Base-by-base conservation (phyloP, 1,140 invertebrate genomes). In the Doryteuthis pealeii region DNA sequence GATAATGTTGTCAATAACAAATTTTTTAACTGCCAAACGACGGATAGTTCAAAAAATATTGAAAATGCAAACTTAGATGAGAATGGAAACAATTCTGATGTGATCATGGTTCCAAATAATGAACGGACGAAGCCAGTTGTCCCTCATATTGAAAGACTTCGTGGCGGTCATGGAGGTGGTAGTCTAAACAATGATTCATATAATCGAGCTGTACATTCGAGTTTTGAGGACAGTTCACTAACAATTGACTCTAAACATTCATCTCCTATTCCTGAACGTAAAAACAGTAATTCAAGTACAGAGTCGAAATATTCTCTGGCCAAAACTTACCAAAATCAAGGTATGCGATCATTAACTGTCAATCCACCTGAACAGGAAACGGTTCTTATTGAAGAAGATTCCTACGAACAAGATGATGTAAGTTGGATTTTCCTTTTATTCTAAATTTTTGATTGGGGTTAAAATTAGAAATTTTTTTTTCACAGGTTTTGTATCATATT, bases 141-240 rank as follows among this genome's bases (percentile, higher is more conserved):
- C 2, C 54, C 54, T n/a, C 54, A 62, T 18, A 32, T 68, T 68
- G 66, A 68, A 68, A 31, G 32, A 14, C 28, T 68, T 14, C 66
- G 28, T 8, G 31, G 66, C 10, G 66, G 12, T 5, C 26, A 62
- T 31, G 26, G 15, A 14, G 10, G 26, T 1, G 65, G 26, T 22
- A 77, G 78, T 68, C 71, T 83, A 14, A 33, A 82, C 40, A 84
- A 84, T 74, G 80, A 81, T 45, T 84, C 83, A 0, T 84, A 85
- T 72, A 83, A 78, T 28, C 75, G 76, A 35, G 84, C 84, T 26
- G 82, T 81, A 12, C 78, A 81, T 75, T 84, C 85, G 45, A 84
- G 82, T 75, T 78, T 83, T 43, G 78, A 78, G 30, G 78, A 81
- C 31, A 75, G 75, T 76, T 18, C 10, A n/a, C 12, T 40, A 45